Conservation (phyloP, 2,797 vertebrate species). For the Rhynchonycteris naso region DNA sequence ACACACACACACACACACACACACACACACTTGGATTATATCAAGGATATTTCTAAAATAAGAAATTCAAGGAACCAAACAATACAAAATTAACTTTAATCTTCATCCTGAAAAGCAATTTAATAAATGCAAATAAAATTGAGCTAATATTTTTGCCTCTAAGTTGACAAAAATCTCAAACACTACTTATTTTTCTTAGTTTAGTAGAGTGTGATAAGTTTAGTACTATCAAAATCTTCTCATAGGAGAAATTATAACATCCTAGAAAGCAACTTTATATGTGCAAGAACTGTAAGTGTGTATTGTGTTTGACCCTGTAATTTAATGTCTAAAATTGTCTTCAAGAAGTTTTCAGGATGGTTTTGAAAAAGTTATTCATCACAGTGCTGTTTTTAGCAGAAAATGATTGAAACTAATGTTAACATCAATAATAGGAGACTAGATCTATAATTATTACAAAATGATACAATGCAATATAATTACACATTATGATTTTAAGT, state of each 20-base stretch:
- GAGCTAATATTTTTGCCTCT: not conserved
- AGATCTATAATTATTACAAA: not conserved
- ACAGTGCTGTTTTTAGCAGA: not conserved
- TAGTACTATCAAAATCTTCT: not conserved
- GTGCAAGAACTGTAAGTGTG: not conserved
- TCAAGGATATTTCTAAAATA: not conserved
- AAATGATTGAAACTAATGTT: not conserved
- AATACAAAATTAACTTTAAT: not conserved
- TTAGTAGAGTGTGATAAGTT: not conserved
- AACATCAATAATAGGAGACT: not conserved
- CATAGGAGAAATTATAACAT: not conserved
- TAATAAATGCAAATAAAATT: constrained; percentile 11
- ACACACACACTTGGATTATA: not conserved
- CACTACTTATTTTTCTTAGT: not conserved
- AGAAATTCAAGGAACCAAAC: not conserved
- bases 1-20: too few relatives aligned
- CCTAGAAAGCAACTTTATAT: not conserved
- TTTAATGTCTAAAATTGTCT: not conserved
- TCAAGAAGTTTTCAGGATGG: not conserved
- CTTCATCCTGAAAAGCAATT: not conserved
- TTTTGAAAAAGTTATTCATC: not conserved
- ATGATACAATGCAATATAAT: not conserved
- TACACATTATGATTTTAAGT: not conserved
- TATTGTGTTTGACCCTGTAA: not conserved
- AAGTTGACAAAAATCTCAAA: constrained; percentile 4